Evolutionary conservation across 2,888 invertebrate genomes (phyloP), one percentile per base, ranked within the genome.

Genomic region (Drosophila setosimentum): DNA sequence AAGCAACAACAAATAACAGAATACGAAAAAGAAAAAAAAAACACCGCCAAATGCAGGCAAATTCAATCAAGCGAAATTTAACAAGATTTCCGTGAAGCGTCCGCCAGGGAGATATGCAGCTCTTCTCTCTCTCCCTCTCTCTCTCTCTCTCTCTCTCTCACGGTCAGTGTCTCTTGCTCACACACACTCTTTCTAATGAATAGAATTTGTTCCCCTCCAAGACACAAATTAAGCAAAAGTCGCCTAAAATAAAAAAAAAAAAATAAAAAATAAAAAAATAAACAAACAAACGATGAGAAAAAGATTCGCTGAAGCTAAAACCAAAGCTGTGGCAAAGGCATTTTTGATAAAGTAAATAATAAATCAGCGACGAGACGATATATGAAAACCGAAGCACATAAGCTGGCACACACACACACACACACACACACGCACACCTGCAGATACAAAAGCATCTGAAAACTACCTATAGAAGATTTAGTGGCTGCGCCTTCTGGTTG

Each of bases 51-150:
- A 65, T 78, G 77, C 78, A 80, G 66, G 60, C 83, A 85, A 83
- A 85, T 88, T 90, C 82, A 89, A 87, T 87, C 85, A 85, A 83
- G 88, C 89, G 78, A 76, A 79, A 88, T 83, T 83, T 77, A 75
- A 86, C 80, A 75, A 82, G 88, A 90, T 88, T 90, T 88, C 83
- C 76, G 69, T 90, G 83, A 79, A 62, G 51, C 68, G 51, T 74
- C 72, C 48, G 49, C 58, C 48, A 49, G 49, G 35, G 30, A 59
- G 65, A 73, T 37, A 29, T 64, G 57, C 65, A 57, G 35, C 33
- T 48, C 21, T 30, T 7, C n/a, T 30, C 21, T 21, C 2, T 21
- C 30, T 5, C 32, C n/a, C 42, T 55, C 54, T 11, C 29, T 49
- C 66, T 58, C 37, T 5, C 6, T 7, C 35, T 4, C 37, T 3